phyloP scores from a whole-genome alignment of 2,888 invertebrate species.

The Troides oblongomaculatus region DNA sequence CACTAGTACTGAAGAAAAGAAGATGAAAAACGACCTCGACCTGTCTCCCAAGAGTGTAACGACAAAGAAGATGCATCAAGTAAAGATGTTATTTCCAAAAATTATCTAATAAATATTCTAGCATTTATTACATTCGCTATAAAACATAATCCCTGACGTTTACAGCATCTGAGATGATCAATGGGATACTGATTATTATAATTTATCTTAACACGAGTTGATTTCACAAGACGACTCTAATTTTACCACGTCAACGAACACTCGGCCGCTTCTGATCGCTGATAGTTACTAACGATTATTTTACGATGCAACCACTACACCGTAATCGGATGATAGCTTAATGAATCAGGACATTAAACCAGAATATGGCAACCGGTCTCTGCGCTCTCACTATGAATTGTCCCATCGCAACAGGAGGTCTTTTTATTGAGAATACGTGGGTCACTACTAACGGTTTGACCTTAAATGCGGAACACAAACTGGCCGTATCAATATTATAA shows the following conservation, averaged over 20 bases:
- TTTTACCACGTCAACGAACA: constrained; percentile 11
- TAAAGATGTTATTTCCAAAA: constrained; percentile 13
- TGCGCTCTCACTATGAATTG: constrained; percentile 48
- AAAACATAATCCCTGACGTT: constrained; percentile 29
- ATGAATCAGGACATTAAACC: constrained; percentile 61
- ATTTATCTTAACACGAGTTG: constrained; percentile 22
- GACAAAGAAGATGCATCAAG: not conserved
- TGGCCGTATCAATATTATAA: constrained; percentile 22
- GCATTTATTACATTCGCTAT: constrained; percentile 23
- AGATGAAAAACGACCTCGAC: too few species aligned
- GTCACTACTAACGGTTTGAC: constrained; percentile 36
- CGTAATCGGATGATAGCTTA: constrained; percentile 53
- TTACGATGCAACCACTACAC: constrained; percentile 41
- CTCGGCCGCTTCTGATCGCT: constrained; percentile 16
- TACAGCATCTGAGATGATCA: constrained; percentile 23
- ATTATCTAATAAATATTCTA: constrained; percentile 18
- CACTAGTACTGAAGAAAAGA: too few species aligned
- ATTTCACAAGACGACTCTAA: constrained; percentile 19
- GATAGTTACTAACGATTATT: constrained; percentile 38
- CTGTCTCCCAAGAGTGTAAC: too few species aligned
- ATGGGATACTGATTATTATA: constrained; percentile 26
- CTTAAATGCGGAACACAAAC: constrained; percentile 29
- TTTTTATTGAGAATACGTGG: constrained; percentile 55
- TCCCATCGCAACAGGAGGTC: constrained; percentile 59
- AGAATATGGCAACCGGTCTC: constrained; percentile 46